Evolutionary conservation across 2,888 invertebrate species (phyloP).

Genomic region (Heteromurus nitidus): DNA sequence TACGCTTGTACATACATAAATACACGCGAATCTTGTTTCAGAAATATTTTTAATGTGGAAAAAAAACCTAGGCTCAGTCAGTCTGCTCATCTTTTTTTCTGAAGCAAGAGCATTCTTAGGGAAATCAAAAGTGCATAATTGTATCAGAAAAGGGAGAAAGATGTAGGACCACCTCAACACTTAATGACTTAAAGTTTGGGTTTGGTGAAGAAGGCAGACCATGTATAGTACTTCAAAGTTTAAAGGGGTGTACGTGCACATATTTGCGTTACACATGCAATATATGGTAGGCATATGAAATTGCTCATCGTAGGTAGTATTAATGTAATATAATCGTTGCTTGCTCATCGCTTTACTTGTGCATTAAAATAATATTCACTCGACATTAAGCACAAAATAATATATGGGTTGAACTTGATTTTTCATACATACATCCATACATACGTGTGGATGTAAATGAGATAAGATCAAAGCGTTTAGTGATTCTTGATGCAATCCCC

Average conservation of each 20-base stretch:
- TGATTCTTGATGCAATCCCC: constrained; percentile 32
- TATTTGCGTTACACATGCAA: no score
- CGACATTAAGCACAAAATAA: background rate
- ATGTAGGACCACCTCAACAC: constrained; percentile 36
- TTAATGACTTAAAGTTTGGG: background rate
- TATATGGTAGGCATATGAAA: no score
- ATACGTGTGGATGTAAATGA: constrained; percentile 16
- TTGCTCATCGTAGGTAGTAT: no score
- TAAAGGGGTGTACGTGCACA: no score
- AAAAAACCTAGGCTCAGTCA: no score
- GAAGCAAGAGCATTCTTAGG: background rate
- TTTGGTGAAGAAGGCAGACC: constrained; percentile 1
- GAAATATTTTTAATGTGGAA: no score
- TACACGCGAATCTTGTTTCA: no score
- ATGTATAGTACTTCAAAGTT: no score
- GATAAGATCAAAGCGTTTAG: constrained; percentile 24
- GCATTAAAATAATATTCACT: background rate
- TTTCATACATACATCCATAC: background rate
- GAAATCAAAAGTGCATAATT: constrained; percentile 5
- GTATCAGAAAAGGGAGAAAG: background rate
- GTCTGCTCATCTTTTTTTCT: no score
- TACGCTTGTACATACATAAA: no score
- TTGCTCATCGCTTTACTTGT: background rate
- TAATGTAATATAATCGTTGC: no score
- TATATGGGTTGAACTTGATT: background rate